Evolutionary conservation across 2,113 vertebrate genomes (phyloP), one percentile per base, ranked within the genome.

Genomic region (Elaphurus davidianus): DNA sequence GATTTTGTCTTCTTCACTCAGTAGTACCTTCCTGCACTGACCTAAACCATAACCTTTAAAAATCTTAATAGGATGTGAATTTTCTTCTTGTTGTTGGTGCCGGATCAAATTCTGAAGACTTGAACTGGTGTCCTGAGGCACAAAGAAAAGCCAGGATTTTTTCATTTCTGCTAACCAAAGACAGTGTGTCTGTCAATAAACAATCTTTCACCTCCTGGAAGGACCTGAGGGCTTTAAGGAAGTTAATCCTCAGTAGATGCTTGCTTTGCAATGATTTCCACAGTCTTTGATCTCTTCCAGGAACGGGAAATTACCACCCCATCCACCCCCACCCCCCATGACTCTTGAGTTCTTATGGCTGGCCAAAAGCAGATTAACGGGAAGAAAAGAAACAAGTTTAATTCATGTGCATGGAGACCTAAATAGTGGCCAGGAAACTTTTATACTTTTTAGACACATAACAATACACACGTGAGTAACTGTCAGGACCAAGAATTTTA

Each of bases 241-340:
- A 82, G 54, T 28, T 45, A 55, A 57, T 15, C 47, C 36, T 55
- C n/a, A 81, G 19, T 52, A 79, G 7, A 82, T 64, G 14, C 36
- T 57, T 57, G 21, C 4, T 19, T 21, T 14, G 21, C 10, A 55
- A 23, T 55, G 86, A 82, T 55, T 82, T 67, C 59, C 47, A 28
- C 21, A 9, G 50, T 79, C 19, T 14, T 43, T 78, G 7, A 62
- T n/a, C 21, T 81, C 19, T 88, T 47, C 14, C 13, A 30, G 76
- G 14, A 76, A 43, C 14, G 43, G 7, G 43, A 47, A 79, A 79
- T 79, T 47, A 67, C 17, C 17, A 67, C n/a, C n/a, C 17, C 3
- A 67, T 36, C n/a, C 16, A 19, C 33, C 33, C 1, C 0, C 9
- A 11, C 12, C 5, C 4, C 3, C 7, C 27, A 47, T 47, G 43